These are phyloP conservation scores for Kryptopterus vitreolus DNA, from an alignment of 2,797 vertebrate species.

Conservation along the genomic window DNA sequence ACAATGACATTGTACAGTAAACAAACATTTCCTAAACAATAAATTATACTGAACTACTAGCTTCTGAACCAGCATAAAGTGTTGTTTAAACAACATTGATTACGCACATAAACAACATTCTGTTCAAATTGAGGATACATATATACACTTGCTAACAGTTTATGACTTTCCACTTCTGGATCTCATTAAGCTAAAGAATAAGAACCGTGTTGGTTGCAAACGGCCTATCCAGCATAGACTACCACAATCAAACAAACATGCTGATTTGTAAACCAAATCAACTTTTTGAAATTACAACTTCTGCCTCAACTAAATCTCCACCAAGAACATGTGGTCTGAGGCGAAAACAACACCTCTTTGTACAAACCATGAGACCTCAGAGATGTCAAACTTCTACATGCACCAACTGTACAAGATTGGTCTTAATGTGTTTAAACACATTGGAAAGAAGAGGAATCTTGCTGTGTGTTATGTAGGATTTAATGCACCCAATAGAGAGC, in stretches of 20 bases:
- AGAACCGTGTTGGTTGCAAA: not conserved
- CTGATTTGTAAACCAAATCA: constrained; percentile 9
- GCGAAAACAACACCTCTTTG: not conserved
- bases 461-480: not conserved
- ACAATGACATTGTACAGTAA: not conserved
- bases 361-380: not conserved
- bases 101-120: not conserved
- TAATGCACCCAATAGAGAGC: not conserved
- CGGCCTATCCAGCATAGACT: not conserved
- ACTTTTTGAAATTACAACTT: not conserved
- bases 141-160: not conserved
- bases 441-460: not conserved
- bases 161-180: constrained; percentile 10
- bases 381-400: not conserved
- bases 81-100: not conserved
- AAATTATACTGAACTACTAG: not conserved
- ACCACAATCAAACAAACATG: constrained; percentile 2
- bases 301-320: not conserved
- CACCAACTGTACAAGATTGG: not conserved
- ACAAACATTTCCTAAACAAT: not conserved
- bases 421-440: not conserved
- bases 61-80: not conserved
- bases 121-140: not conserved
- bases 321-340: constrained; percentile 6
- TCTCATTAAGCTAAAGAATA: not conserved